Base-by-base conservation (phyloP, 2,888 invertebrate genomes). In the Congeria kusceri region DNA sequence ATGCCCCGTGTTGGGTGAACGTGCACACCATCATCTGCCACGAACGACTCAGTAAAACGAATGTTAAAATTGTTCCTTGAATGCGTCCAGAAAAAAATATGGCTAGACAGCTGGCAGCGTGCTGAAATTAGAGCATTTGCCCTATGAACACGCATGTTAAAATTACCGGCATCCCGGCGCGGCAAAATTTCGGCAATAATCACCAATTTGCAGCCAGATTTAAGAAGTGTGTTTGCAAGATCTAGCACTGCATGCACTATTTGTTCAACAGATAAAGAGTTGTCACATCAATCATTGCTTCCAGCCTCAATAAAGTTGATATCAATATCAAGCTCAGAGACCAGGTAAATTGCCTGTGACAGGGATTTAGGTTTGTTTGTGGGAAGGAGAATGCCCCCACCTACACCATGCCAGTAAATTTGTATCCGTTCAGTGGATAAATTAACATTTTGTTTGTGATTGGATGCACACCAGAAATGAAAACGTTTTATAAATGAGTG, bases 361-460 rank as follows among this genome's bases (percentile, higher is more conserved):
- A 62, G 20, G 20, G 62, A 62, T 18, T 62, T 62, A 4, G 29
- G 28, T 28, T 62, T 29, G 32, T 29, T 29, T 13, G 39, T 29
- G 18, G 29, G 20, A 9, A 39, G n/a, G 11, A 61, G 5, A 62
- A 32, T 62, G 13, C 32, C 39, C 7, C 62, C 62, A n/a, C 62
- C 7, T 20, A 32, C 32, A 23, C 62, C 62, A 62, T 62, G 62
- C 62, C 62, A 62, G 62, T 29, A 62, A 32, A 62, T 32, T 32
- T 28, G 32, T 20, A 62, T 62, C 13, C n/a, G 29, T 13, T 62
- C n/a, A 5, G 29, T 23, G 39, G 29, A 18, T 23, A 62, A 39
- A 39, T 39, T 39, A 7, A 62, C 11, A 32, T 62, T 32, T 1
- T 20, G 15, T 62, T 32, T 32, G 23, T 39, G n/a, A 58, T 58